phyloP scores from a whole-genome alignment of 1,140 invertebrate genomes.

The Mylabris phalerata region DNA sequence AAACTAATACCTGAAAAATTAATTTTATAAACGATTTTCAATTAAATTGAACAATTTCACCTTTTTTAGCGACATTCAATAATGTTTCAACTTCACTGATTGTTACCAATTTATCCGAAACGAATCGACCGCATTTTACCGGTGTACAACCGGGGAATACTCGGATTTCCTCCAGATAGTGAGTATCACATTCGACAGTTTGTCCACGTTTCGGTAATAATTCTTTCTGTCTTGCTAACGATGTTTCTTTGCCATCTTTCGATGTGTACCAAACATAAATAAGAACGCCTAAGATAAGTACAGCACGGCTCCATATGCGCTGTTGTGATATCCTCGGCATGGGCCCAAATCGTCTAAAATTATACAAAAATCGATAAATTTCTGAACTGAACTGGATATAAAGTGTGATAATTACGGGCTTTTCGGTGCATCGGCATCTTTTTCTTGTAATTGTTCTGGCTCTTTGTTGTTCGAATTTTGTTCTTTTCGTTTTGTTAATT shows the following conservation, averaged over 20 bases:
- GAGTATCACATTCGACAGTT: conserved; percentile 4
- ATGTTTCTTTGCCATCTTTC: conserved; percentile 51
- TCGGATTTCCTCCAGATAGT: conserved; percentile 10
- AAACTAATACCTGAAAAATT: conserved; percentile 50
- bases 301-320: conserved; percentile 39
- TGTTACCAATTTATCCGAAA: conserved; percentile 67
- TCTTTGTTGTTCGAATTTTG: too few species aligned
- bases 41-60: conserved; percentile 13
- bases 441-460: too few species aligned
- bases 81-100: conserved; percentile 59
- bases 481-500: too few species aligned
- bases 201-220: background rate
- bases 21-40: background rate
- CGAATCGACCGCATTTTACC: conserved; percentile 67
- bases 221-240: conserved; percentile 25
- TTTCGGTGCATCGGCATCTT: too few species aligned
- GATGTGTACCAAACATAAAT: conserved; percentile 59
- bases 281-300: conserved; percentile 49
- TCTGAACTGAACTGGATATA: too few species aligned
- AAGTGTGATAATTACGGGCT: too few species aligned
- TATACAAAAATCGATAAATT: too few species aligned
- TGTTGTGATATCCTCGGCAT: conserved; percentile 38
- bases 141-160: conserved; percentile 56
- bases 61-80: conserved; percentile 56
- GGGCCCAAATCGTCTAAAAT: conserved; percentile 37